A percentile compares a stretch with the other conserved stretches of the same genome.
These are phyloP conservation scores for Chaetops frenatus DNA, from an alignment of 2,113 vertebrate species.

Conservation along the genomic window DNA sequence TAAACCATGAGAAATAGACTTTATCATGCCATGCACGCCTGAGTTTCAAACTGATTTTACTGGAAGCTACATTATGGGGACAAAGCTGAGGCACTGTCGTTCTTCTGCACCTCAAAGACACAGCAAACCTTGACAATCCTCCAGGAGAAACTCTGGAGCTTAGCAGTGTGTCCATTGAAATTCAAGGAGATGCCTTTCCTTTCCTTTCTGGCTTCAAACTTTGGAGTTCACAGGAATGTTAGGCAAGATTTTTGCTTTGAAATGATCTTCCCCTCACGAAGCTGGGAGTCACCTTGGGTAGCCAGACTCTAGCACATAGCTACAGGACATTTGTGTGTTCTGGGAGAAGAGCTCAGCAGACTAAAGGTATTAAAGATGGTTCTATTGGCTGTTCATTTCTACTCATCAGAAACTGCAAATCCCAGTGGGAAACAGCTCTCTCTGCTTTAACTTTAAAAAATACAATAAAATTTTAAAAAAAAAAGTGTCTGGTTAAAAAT, in stretches of 20 bases:
- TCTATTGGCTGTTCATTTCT: not conserved
- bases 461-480: not conserved
- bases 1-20: not conserved
- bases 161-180: not conserved
- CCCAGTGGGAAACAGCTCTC: not conserved
- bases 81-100: not conserved
- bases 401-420: not conserved
- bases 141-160: not conserved
- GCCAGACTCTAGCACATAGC: not conserved
- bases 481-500: not conserved
- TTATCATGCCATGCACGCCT: not conserved
- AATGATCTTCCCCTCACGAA: not conserved
- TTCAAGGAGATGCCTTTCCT: not conserved
- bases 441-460: not conserved
- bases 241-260: not conserved
- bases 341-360: not conserved
- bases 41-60: constrained; percentile 11
- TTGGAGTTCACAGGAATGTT: not conserved
- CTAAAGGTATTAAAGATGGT: not conserved
- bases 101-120: constrained; percentile 8
- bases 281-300: not conserved
- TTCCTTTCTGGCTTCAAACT: not conserved
- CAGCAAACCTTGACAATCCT: not conserved
- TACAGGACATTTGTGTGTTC: not conserved
- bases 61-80: constrained; percentile 29